Base-by-base conservation (phyloP, 2,113 vertebrate species). In the Sander lucioperca region DNA sequence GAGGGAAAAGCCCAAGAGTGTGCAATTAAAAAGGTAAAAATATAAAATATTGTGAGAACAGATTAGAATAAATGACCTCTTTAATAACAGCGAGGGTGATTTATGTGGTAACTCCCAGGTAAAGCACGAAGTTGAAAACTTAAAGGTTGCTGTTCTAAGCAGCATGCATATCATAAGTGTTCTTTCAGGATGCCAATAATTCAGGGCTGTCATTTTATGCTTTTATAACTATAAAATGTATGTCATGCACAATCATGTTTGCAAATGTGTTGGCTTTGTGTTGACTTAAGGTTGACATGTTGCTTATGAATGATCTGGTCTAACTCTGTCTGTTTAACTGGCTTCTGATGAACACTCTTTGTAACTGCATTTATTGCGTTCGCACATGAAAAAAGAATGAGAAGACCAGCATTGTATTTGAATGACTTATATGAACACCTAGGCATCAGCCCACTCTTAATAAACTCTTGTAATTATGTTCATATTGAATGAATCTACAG, bases 1-100 rank as follows among this genome's bases (percentile, higher is more conserved):
- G 82, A 86, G 82, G 61, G 59, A 92, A 85, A 90, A 72, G 57
- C 56, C 86, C 73, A 56, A 58, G 76, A 82, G 78, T 82, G 30
- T 89, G 82, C 90, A 91, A 94, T 94, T 93, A 95, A 95, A 93
- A 91, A 90, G 86, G 76, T 87, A 86, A 9, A 39, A 87, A 91
- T 92, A 89, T 90, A 85, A 85, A 89, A 92, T 92, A 83, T 67
- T 79, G 77, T 61, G 68, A 33, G 68, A 82, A 84, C 75, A 58
- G 80, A 89, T 68, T 33, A 77, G 50, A 82, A 86, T 71, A 89
- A 94, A 87, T 64, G 61, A 91, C 80, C 83, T 88, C 45, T 75
- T 89, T 71, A 77, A 84, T 87, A 89, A 88, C 75, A 71, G 85
- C 62, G 23, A 67, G 51, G 62, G 66, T 88, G 89, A 91, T 91